phyloP scores from a whole-genome alignment of 2,888 invertebrate species.

The Leptopilina drosophilae region DNA sequence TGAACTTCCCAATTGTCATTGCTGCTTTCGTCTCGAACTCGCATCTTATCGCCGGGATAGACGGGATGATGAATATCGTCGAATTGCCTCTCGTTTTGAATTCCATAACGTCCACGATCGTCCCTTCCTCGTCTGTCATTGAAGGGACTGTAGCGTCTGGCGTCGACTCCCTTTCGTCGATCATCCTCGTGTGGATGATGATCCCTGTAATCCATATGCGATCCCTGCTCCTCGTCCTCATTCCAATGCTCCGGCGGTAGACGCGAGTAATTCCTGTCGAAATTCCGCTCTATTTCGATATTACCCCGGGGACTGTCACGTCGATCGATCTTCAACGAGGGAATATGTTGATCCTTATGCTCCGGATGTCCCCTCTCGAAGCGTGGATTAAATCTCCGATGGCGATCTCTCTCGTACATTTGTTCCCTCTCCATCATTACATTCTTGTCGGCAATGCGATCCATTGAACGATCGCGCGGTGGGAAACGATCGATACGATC shows the following conservation, averaged over 20 bases:
- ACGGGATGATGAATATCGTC: conserved; percentile 61
- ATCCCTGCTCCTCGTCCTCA: conserved; percentile 67
- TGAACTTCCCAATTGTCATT: conserved; percentile 74
- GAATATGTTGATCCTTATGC: conserved; percentile 65
- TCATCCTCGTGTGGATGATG: conserved; percentile 71
- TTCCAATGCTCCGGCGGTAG: conserved; percentile 72
- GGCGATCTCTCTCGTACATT: conserved; percentile 65
- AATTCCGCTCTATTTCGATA: conserved; percentile 70
- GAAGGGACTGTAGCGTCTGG: conserved; percentile 76
- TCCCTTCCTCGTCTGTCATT: conserved; percentile 75
- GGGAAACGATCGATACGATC: conserved; percentile 78
- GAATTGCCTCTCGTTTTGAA: conserved; percentile 57
- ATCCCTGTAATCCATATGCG: conserved; percentile 69
- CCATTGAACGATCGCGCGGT: conserved; percentile 78
- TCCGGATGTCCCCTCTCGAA: conserved; percentile 65
- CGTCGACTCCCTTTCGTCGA: conserved; percentile 66
- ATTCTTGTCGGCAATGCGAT: conserved; percentile 75
- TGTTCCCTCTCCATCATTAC: conserved; percentile 68
- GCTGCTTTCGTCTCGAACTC: conserved; percentile 69
- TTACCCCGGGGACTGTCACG: conserved; percentile 69
- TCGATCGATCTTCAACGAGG: conserved; percentile 67
- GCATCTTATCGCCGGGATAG: conserved; percentile 67
- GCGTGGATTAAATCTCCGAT: conserved; percentile 62
- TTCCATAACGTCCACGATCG: conserved; percentile 73
- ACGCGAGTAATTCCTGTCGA: conserved; percentile 68